Evolutionary conservation across 2,797 vertebrate species (phyloP), one percentile per base, ranked within the genome.

Genomic region (Mallotus villosus): DNA sequence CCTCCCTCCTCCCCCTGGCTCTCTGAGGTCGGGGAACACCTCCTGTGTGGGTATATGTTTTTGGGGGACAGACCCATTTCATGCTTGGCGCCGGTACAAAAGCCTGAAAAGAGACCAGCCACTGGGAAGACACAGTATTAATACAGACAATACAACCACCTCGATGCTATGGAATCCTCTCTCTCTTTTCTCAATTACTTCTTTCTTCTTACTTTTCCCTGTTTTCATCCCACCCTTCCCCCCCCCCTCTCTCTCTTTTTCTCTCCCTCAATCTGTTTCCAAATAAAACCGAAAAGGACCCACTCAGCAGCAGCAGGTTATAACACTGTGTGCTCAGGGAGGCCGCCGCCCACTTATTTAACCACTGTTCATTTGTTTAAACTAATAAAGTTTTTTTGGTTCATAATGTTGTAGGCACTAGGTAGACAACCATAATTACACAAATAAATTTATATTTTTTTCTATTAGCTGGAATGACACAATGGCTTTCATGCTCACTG

Each of bases 61-160:
- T 90, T 89, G 85, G 83, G 83, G 87, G 89, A 91, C 81, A 82
- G 84, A 85, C 82, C 81, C 84, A 91, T 91, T 91, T 91, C 86
- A 90, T 83, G 89, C 83, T 86, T 90, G 87, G 88, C 83, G 81
- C 81, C 57, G 53, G 79, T 82, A 89, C 87, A 90, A 90, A 89
- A 89, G 86, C 79, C 76, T 86, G 82, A 90, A 89, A 88, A 90
- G 87, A 87, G 87, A 89, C 76, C 73, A 82, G 86, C 87, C 83
- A 82, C 88, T 88, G 88, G 75, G 86, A 91, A 89, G 86, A 88
- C 87, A 90, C 86, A 89, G 83, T 82, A 84, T 89, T 91, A 90
- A 89, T 85, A 85, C 84, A 90, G 85, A 90, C 83, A 88, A 88
- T 86, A 81, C 79, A 80, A 81, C 83, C 82, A 83, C 81, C 81